Evolutionary conservation across 2,113 vertebrate species (phyloP).

Genomic region (Hoplias malabaricus): DNA sequence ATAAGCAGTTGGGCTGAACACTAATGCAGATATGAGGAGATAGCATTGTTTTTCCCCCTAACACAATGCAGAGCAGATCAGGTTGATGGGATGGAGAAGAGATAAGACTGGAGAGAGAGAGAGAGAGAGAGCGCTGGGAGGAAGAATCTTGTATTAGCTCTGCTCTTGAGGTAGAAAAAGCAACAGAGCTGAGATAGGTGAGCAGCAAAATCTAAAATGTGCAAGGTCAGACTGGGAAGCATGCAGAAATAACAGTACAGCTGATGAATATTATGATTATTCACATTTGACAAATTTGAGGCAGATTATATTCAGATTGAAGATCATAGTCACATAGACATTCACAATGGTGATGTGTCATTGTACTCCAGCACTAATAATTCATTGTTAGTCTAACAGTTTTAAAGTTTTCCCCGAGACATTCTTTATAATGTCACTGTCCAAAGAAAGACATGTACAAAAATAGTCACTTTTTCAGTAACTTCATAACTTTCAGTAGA

Average conservation of each 20-base stretch:
- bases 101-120: conserved; percentile 39
- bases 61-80: conserved; percentile 50
- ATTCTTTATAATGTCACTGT: too few species aligned
- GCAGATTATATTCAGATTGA: neutral
- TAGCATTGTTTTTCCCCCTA: conserved; percentile 47
- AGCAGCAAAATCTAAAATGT: conserved; percentile 24
- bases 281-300: neutral
- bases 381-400: too few species aligned
- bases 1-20: conserved; percentile 47
- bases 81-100: conserved; percentile 43
- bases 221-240: conserved; percentile 21
- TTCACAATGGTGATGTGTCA: too few species aligned
- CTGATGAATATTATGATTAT: neutral
- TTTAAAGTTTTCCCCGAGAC: too few species aligned
- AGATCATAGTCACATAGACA: neutral
- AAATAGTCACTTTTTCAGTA: too few species aligned
- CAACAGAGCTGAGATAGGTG: conserved; percentile 8
- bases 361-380: too few species aligned
- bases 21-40: conserved; percentile 48
- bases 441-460: too few species aligned
- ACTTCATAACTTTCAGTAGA: too few species aligned
- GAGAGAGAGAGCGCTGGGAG: conserved; percentile 6
- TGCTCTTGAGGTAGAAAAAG: conserved; percentile 31
- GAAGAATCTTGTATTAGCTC: conserved; percentile 22
- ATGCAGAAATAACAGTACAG: neutral